phyloP scores from a whole-genome alignment of 2,797 vertebrate species.

The Discoglossus pictus region DNA sequence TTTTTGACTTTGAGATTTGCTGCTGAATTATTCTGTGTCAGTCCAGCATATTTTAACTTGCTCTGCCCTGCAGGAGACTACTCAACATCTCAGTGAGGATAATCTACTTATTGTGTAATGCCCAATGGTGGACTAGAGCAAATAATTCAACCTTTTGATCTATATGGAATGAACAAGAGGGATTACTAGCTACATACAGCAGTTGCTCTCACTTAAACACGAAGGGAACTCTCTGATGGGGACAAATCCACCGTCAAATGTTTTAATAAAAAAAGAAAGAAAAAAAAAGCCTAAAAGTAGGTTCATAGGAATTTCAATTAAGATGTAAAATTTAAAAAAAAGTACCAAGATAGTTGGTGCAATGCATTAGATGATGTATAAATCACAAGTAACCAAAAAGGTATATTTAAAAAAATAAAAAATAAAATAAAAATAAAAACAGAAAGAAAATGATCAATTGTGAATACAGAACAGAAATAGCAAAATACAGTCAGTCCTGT shows the following conservation, averaged over 20 bases:
- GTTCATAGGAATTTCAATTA: no score
- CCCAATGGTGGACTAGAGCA: slow-evolving; percentile 15
- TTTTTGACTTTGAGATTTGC: slow-evolving; percentile 7
- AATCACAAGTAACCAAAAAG: no score
- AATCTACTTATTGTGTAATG: slow-evolving; percentile 29
- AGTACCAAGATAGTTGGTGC: no score
- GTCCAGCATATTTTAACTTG: slow-evolving; percentile 11
- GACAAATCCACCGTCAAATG: slow-evolving; percentile 10
- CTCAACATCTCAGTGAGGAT: slow-evolving; percentile 30
- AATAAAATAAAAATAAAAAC: no score
- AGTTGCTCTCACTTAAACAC: slow-evolving; percentile 13
- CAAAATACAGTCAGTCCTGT: no score
- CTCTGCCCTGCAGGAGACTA: slow-evolving; percentile 31
- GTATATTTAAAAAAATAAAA: no score
- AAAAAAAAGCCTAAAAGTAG: no score
- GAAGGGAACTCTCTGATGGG: slow-evolving; percentile 10
- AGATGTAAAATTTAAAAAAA: no score
- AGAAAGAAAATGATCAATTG: no score
- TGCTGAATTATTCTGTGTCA: slow-evolving; percentile 2
- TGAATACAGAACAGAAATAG: no score
- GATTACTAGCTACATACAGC: slow-evolving; percentile 21
- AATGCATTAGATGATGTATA: no score
- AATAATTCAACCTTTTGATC: slow-evolving; percentile 44
- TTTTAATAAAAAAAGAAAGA: no score
- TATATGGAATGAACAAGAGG: slow-evolving; percentile 35